Conservation (phyloP, 2,113 vertebrate genomes). For the Canis aureus region DNA sequence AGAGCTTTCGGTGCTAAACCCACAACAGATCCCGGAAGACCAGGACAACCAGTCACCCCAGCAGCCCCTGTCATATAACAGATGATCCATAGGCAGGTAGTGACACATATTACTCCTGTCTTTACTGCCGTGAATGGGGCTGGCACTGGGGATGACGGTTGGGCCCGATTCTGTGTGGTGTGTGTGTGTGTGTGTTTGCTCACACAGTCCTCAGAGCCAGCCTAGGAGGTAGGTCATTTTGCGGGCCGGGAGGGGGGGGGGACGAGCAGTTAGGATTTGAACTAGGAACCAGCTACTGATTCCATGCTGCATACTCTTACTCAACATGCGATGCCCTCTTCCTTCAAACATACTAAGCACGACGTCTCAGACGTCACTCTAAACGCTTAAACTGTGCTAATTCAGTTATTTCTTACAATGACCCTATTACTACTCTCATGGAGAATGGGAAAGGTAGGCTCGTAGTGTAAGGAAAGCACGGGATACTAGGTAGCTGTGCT, state of each 20-base stretch:
- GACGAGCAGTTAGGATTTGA: neutral
- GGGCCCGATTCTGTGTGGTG: fast-evolving
- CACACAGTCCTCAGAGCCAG: neutral
- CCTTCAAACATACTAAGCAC: too few species aligned
- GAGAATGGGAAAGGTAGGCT: neutral
- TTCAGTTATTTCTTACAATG: neutral
- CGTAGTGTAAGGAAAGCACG: neutral
- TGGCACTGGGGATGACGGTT: neutral
- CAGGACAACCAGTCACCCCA: fast-evolving
- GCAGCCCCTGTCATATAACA: neutral
- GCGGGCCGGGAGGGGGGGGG: neutral
- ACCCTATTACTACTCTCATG: neutral
- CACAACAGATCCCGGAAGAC: neutral
- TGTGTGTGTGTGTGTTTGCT: fast-evolving
- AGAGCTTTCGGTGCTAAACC: neutral
- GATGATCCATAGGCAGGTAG: too few species aligned
- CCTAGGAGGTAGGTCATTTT: neutral
- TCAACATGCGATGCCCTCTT: neutral
- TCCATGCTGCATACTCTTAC: neutral
- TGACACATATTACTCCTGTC: neutral
- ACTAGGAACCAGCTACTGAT: neutral
- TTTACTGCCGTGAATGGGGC: neutral
- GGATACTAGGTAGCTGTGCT: neutral
- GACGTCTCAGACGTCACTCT: too few species aligned
- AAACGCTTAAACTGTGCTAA: neutral